Evolutionary conservation across 2,113 vertebrate species (phyloP).

Genomic region (Passerina amoena): DNA sequence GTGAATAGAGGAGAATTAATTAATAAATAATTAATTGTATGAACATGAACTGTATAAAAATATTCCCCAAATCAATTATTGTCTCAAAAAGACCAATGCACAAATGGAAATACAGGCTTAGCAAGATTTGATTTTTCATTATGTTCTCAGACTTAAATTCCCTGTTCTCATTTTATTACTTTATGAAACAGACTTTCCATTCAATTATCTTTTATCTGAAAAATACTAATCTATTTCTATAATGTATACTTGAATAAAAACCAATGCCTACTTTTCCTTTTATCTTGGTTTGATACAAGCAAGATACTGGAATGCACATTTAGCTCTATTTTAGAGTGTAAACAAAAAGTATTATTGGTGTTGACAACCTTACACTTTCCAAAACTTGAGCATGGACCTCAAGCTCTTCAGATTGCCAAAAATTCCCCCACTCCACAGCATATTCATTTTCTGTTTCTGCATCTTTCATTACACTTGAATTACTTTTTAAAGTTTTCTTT

Average conservation of each 20-base stretch:
- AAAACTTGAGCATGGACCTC: background rate
- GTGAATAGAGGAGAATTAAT: background rate
- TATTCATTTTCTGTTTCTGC: background rate
- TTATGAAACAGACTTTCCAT: background rate
- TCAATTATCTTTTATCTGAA: background rate
- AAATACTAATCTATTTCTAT: background rate
- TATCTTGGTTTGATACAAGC: background rate
- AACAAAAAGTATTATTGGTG: background rate
- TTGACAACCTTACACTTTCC: background rate
- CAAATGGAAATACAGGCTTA: background rate
- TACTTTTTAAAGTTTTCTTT: background rate
- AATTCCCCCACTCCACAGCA: accelerated
- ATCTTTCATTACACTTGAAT: background rate
- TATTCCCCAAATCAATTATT: background rate
- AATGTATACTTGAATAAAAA: background rate
- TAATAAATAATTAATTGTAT: background rate
- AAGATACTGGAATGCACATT: background rate
- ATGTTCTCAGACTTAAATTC: background rate
- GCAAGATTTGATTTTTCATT: background rate
- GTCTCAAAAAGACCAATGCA: background rate
- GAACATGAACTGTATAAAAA: background rate
- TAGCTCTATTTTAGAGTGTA: background rate
- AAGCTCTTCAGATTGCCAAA: background rate
- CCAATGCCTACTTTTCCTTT: background rate
- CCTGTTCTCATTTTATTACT: background rate